These are phyloP conservation scores for Lapara coniferarum DNA, from an alignment of 2,888 invertebrate species.

Conservation along the genomic window DNA sequence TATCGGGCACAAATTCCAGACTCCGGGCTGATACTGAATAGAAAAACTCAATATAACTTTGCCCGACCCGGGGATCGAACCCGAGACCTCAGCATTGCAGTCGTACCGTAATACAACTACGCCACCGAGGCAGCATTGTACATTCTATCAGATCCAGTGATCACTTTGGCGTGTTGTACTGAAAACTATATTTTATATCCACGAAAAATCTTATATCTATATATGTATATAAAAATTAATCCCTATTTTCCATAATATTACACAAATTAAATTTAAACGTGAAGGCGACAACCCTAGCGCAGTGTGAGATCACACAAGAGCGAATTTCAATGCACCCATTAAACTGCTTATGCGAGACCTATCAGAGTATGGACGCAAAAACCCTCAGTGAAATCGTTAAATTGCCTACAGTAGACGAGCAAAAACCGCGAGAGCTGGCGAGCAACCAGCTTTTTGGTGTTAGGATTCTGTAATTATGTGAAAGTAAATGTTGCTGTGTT, in stretches of 20 bases:
- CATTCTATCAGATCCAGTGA: no score
- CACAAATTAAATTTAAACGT: not conserved
- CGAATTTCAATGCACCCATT: slow-evolving; percentile 36
- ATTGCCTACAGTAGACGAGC: slow-evolving; percentile 8
- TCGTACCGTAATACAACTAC: no score
- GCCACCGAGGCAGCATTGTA: no score
- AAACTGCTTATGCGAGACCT: slow-evolving; percentile 22
- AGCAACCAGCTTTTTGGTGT: slow-evolving; percentile 4
- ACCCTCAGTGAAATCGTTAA: slow-evolving; percentile 24
- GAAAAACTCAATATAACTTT: no score
- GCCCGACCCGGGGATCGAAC: no score
- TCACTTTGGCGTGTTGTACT: no score
- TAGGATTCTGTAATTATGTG: not conserved
- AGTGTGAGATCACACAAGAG: slow-evolving; percentile 12
- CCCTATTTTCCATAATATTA: not conserved
- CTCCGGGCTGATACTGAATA: no score
- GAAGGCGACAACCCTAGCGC: slow-evolving; percentile 13
- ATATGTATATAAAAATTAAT: no score
- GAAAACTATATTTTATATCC: no score
- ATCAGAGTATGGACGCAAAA: slow-evolving; percentile 25
- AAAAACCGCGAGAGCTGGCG: slow-evolving; percentile 4
- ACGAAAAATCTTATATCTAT: no score
- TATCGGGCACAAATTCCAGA: no score
- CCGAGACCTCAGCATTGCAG: no score
- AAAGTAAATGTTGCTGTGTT: not conserved